Base-by-base conservation (phyloP, 2,113 vertebrate genomes). In the Oreochromis spilurus region DNA sequence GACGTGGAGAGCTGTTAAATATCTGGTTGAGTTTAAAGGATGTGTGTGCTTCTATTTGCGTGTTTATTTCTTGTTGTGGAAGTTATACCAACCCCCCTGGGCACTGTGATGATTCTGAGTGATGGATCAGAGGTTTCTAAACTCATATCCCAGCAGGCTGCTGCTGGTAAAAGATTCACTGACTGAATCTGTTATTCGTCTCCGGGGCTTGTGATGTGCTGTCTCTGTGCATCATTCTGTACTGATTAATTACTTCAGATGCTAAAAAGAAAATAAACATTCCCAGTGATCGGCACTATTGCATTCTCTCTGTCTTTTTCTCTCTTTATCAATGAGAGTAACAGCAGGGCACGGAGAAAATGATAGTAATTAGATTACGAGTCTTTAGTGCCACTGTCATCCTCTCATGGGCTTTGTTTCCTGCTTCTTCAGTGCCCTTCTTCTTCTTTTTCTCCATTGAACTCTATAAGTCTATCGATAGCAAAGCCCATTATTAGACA, bases 101-200 rank as follows among this genome's bases (percentile, higher is more conserved):
- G 87, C 19, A 6, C 82, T 5, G 5, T 79, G 31, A 50, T 45
- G 65, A 55, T 48, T 82, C 54, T 81, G 52, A 88, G 83, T 77
- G 83, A 91, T 88, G 82, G 85, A 83, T 91, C 65, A 78, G 72
- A 81, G 26, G 38, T 65, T 86, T 85, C 77, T 40, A 52, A 92
- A 83, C 43, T 55, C 78, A 91, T 87, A 80, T 92, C 92, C 88
- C 88, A 38, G 83, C 70, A 81, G 93, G 77, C 29, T 82, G 3
- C 12, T 57, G 62, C 11, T 87, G 80, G 54, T 60, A 65, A 65
- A 83, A 79, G 88, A 93, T 88, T 75, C 84, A 82, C 89, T 84
- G 77, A 29, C 60, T 90, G 88, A 91, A 45, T 90, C 78, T 84
- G 78, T 88, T 70, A 87, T 77, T 82, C 52, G 65, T 89, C 92